Evolutionary conservation across 2,113 vertebrate genomes (phyloP).

Genomic region (Anguilla japonica): DNA sequence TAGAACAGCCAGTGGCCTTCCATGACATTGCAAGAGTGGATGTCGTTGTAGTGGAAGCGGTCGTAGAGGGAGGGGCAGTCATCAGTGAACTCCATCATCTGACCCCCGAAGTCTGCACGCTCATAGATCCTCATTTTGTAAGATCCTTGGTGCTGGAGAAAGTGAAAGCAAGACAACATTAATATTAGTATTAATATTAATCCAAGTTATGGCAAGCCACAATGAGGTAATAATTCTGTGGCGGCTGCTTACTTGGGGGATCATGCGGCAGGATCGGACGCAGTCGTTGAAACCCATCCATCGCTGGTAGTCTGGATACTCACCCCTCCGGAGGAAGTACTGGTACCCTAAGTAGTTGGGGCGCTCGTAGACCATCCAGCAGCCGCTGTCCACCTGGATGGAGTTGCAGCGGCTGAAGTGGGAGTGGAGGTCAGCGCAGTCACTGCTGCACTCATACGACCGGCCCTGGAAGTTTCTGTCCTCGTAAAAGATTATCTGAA

Average conservation of each 20-base stretch:
- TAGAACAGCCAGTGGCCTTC: conserved; percentile 69
- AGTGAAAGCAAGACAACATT: neutral
- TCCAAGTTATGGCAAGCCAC: neutral
- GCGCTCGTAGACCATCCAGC: conserved; percentile 68
- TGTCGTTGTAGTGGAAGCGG: conserved; percentile 58
- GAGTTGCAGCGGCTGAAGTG: conserved; percentile 71
- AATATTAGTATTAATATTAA: neutral
- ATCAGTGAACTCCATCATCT: conserved; percentile 61
- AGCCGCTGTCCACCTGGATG: conserved; percentile 63
- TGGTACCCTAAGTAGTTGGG: conserved; percentile 66
- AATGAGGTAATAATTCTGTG: neutral
- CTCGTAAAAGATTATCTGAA: conserved; percentile 48
- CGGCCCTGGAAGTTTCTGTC: conserved; percentile 38
- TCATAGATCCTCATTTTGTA: conserved; percentile 64
- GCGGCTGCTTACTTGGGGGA: conserved; percentile 48
- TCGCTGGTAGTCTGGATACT: conserved; percentile 67
- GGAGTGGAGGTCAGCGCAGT: conserved; percentile 62
- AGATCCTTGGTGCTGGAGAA: conserved; percentile 54
- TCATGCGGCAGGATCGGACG: conserved; percentile 64
- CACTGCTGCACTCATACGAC: conserved; percentile 20
- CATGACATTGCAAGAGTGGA: conserved; percentile 64
- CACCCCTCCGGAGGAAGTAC: conserved; percentile 64
- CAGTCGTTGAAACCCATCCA: conserved; percentile 71
- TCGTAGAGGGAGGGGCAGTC: conserved; percentile 63
- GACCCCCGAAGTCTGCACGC: conserved; percentile 58